Conservation (phyloP, 2,113 vertebrate species). For the Chaetops frenatus region DNA sequence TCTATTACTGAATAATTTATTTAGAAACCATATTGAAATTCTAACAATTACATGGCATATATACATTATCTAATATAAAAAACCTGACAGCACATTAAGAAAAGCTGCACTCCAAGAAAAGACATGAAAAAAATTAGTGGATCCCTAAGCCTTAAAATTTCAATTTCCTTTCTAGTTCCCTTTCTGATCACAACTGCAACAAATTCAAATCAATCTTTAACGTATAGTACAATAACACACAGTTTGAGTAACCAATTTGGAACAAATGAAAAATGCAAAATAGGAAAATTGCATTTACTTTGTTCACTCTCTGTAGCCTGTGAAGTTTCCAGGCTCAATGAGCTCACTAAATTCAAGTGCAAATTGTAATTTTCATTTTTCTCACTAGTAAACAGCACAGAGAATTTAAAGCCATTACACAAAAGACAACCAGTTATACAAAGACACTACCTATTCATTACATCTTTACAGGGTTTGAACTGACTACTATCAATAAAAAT, state of each 20-base stretch:
- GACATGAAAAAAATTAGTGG: background rate
- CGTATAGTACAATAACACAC: background rate
- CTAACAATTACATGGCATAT: background rate
- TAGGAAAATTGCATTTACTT: background rate
- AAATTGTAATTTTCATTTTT: background rate
- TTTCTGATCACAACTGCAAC: background rate
- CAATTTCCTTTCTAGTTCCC: background rate
- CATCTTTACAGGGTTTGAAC: background rate
- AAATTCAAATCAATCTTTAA: background rate
- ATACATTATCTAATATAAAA: background rate
- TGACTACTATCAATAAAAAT: background rate
- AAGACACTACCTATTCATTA: background rate
- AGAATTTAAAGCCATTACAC: background rate
- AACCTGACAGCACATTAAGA: background rate
- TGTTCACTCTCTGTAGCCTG: background rate
- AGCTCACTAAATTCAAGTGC: background rate
- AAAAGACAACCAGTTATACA: background rate
- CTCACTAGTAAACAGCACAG: background rate
- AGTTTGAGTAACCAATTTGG: background rate
- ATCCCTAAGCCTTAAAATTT: background rate
- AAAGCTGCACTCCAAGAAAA: background rate
- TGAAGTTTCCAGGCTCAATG: background rate
- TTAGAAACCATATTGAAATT: background rate
- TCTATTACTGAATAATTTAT: background rate
- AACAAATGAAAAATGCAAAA: background rate